A percentile compares a stretch with the other conserved stretches of the same genome.
These are phyloP conservation scores for Halesus radiatus DNA, from an alignment of 1,140 invertebrate species.

Conservation along the genomic window DNA sequence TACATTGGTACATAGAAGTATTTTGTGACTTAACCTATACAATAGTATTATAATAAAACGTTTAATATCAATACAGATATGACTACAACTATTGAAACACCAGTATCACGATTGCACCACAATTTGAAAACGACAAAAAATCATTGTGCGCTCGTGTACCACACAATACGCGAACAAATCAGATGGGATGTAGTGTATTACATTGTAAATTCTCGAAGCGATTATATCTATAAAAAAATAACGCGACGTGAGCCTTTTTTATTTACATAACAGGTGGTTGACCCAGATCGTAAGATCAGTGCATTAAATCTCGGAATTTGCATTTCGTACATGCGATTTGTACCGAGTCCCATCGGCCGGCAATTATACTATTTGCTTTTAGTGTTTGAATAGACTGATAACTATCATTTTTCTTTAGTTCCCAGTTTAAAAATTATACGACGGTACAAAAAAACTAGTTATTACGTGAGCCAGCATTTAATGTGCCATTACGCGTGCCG, in stretches of 20 bases:
- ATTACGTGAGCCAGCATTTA: too few species aligned
- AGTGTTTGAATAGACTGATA: not conserved
- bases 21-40: too few species aligned
- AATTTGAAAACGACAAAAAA: not conserved
- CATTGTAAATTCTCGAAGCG: not conserved
- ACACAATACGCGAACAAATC: too few species aligned
- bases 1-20: too few species aligned
- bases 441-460: too few species aligned
- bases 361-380: not conserved
- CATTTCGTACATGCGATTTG: not conserved
- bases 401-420: not conserved
- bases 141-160: not conserved
- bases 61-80: too few species aligned
- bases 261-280: slow-evolving; percentile 16
- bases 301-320: not conserved
- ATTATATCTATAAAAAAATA: not conserved
- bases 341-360: not conserved
- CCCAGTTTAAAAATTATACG: not conserved
- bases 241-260: not conserved
- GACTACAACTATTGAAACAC: too few species aligned
- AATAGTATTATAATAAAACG: too few species aligned
- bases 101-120: too few species aligned
- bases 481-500: too few species aligned
- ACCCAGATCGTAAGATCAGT: not conserved
- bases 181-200: too few species aligned